Evolutionary conservation across 2,113 vertebrate genomes (phyloP).

Genomic region (Accipiter virgatus): DNA sequence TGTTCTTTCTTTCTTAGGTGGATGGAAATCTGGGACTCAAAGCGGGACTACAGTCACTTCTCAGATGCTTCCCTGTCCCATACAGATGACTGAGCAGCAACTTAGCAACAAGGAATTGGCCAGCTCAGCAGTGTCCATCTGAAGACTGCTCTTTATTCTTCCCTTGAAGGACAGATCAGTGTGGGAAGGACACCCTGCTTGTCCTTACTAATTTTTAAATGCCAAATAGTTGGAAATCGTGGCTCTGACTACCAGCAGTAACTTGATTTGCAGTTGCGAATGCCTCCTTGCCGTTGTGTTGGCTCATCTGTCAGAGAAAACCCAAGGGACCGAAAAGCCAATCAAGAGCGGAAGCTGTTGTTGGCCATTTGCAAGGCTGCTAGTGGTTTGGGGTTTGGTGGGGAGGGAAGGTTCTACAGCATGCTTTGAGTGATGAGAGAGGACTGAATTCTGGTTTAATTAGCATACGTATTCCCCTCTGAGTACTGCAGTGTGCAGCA

Average conservation of each 20-base stretch:
- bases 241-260: neutral
- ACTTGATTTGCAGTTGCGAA: neutral
- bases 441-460: neutral
- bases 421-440: neutral
- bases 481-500: neutral
- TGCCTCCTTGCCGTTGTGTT: rapidly evolving
- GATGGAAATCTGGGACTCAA: conserved; percentile 71
- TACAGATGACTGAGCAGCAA: neutral
- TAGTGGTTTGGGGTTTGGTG: neutral
- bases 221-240: neutral
- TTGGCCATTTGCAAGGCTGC: neutral
- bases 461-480: neutral
- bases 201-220: neutral
- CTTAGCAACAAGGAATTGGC: neutral
- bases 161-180: neutral
- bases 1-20: conserved; percentile 68
- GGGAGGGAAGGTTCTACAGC: neutral
- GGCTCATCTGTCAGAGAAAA: neutral
- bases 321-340: neutral
- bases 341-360: neutral
- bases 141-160: neutral
- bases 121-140: neutral
- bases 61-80: conserved; percentile 28
- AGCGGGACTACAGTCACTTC: conserved; percentile 47
- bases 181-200: neutral